Percentiles rank a stretch among this genome's conserved stretches.
phyloP scores from a whole-genome alignment of 2,113 vertebrate genomes.

The Propithecus coquereli region DNA sequence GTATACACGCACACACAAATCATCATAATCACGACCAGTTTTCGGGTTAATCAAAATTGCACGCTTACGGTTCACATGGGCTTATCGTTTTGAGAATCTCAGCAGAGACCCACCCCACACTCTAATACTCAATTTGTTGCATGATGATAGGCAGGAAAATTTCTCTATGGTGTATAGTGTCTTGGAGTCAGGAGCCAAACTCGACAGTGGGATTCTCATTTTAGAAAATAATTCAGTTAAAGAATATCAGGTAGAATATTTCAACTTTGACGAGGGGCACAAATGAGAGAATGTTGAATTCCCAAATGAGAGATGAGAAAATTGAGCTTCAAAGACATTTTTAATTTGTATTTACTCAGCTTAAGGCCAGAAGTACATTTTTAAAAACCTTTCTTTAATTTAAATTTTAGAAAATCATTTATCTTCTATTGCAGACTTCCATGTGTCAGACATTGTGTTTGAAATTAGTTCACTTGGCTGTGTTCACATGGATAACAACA shows the following conservation, averaged over 20 bases:
- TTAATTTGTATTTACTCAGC: not conserved
- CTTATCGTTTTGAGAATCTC: not conserved
- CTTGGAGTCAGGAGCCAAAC: not conserved
- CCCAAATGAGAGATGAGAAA: not conserved
- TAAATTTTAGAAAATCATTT: not conserved
- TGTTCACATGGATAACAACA: not conserved
- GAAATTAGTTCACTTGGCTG: not conserved
- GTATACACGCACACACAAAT: not conserved
- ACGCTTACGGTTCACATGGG: not conserved
- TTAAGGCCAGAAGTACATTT: not conserved
- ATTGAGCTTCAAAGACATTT: not conserved
- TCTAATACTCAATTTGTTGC: not conserved
- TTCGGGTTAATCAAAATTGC: not conserved
- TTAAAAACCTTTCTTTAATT: not conserved
- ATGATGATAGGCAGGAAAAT: not conserved
- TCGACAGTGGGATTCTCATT: not conserved
- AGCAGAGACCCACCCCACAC: not conserved
- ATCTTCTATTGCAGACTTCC: not conserved
- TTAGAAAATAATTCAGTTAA: not conserved
- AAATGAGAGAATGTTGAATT: not conserved
- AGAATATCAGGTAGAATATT: not conserved
- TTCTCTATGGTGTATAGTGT: not conserved
- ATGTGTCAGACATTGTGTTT: not conserved
- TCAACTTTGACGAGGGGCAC: not conserved
- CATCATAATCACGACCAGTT: not conserved